Evolutionary conservation across 2,888 invertebrate species (phyloP).

Genomic region (Lasioglossum leucozonium): DNA sequence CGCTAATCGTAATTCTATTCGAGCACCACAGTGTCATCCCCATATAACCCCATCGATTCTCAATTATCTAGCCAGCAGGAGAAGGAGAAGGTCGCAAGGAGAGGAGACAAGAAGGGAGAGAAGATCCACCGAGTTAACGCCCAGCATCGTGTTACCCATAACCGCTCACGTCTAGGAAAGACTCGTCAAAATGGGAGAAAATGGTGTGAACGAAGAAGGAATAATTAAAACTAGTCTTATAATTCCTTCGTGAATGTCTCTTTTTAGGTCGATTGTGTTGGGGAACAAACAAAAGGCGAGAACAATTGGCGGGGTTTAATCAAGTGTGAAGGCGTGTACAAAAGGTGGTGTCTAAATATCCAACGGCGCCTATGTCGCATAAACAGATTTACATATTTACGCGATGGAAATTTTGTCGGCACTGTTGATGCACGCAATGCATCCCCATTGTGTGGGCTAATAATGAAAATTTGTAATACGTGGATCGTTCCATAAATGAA

Average conservation of each 20-base stretch:
- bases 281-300: conserved; percentile 14
- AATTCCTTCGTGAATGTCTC: conserved; percentile 33
- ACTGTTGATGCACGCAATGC: neutral
- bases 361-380: neutral
- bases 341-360: neutral
- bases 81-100: conserved; percentile 25
- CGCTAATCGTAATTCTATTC: conserved; percentile 78
- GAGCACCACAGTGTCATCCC: conserved; percentile 60
- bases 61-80: conserved; percentile 57
- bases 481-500: neutral
- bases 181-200: conserved; percentile 29
- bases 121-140: conserved; percentile 54
- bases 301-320: conserved; percentile 14
- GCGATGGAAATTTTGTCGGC: neutral
- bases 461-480: conserved; percentile 6
- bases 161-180: conserved; percentile 21
- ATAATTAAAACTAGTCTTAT: conserved; percentile 56
- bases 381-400: conserved; percentile 8
- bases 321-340: neutral
- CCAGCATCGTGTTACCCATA: conserved; percentile 48
- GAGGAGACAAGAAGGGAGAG: conserved; percentile 20
- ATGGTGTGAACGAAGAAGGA: conserved; percentile 19
- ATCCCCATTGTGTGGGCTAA: neutral
- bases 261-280: conserved; percentile 35
- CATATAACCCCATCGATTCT: conserved; percentile 69